These are phyloP conservation scores for Brachypodius melanocephalos DNA, from an alignment of 2,113 vertebrate genomes.

Conservation along the genomic window DNA sequence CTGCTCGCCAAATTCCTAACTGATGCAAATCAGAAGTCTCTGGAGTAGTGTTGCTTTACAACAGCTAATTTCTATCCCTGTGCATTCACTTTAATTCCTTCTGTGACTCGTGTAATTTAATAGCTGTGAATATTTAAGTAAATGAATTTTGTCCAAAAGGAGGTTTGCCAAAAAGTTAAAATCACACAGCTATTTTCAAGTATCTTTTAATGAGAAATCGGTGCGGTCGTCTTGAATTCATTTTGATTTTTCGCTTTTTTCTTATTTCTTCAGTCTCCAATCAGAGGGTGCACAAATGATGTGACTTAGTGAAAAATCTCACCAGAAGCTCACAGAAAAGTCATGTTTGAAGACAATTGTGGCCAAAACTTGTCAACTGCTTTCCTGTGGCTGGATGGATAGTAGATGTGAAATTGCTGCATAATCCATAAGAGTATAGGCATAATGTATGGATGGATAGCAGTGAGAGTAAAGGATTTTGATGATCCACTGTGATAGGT, in stretches of 20 bases:
- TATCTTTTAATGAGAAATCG: constrained; percentile 5
- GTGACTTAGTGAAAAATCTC: background rate
- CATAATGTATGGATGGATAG: background rate
- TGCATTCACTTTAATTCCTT: constrained; percentile 23
- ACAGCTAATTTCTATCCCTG: constrained; percentile 21
- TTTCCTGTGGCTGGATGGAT: background rate
- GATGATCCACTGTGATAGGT: rapidly evolving
- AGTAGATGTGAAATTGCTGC: background rate
- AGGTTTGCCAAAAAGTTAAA: constrained; percentile 13
- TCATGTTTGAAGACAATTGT: background rate
- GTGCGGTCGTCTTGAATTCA: background rate
- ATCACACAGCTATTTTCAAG: constrained; percentile 28
- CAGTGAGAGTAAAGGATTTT: background rate
- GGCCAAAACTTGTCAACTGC: background rate
- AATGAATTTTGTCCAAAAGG: constrained; percentile 24
- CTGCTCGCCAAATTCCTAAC: constrained; percentile 43
- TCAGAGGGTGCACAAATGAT: rapidly evolving
- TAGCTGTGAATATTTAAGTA: constrained; percentile 38
- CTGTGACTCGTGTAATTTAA: constrained; percentile 50
- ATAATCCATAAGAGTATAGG: background rate
- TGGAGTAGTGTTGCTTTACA: constrained; percentile 53
- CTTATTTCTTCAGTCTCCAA: background rate
- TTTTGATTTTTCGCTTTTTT: constrained; percentile 17
- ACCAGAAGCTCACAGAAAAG: background rate
- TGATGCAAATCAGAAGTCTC: constrained; percentile 57